These are phyloP conservation scores for Eumerus sabulonum DNA, from an alignment of 2,888 invertebrate species.

Conservation along the genomic window DNA sequence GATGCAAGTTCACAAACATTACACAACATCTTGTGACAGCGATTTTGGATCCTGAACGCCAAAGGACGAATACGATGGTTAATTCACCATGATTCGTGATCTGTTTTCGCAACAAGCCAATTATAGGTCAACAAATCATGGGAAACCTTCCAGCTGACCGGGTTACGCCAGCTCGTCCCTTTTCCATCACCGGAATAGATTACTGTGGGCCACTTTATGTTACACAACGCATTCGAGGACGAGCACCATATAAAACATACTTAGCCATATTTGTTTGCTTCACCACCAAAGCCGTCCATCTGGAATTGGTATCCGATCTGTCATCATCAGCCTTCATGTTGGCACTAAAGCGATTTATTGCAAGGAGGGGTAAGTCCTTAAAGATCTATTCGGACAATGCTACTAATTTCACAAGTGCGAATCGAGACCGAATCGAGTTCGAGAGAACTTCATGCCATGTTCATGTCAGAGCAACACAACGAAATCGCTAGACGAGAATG, in stretches of 20 bases:
- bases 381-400: conserved; percentile 19
- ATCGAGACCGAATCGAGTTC: conserved; percentile 2
- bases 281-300: conserved; percentile 27
- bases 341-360: conserved; percentile 18
- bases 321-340: conserved; percentile 10
- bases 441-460: conserved; percentile 9
- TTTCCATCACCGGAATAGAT: conserved; percentile 8
- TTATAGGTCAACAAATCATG: conserved; percentile 17
- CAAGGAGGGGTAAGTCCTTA: conserved; percentile 13
- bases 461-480: conserved; percentile 18
- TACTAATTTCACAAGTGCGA: conserved; percentile 13
- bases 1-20: conserved; percentile 18
- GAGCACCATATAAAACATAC: conserved; percentile 9
- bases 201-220: conserved; percentile 31
- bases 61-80: conserved; percentile 8
- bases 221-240: background rate
- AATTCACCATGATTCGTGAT: conserved; percentile 14
- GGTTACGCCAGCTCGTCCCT: conserved; percentile 1
- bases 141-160: conserved; percentile 5
- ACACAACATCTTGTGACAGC: conserved; percentile 20
- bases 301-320: conserved; percentile 6
- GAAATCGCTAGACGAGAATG: background rate
- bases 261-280: conserved; percentile 29
- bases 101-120: conserved; percentile 30
- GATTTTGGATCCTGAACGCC: conserved; percentile 17